Percentiles rank a stretch among this genome's conserved stretches.
Conservation (phyloP, 2,888 invertebrate species). For the Sminthurides aquaticus region DNA sequence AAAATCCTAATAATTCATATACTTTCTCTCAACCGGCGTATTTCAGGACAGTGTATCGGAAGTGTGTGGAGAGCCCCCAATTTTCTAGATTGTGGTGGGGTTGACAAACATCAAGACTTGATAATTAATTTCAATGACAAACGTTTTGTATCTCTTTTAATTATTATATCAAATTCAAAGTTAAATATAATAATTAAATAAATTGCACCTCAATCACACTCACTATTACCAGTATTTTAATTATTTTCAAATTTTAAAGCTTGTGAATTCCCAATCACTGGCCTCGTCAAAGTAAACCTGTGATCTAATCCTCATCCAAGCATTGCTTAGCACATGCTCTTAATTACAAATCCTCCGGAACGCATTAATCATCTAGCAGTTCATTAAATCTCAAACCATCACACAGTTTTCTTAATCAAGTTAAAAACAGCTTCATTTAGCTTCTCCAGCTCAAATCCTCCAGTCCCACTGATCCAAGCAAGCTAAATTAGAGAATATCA, state of each 20-base stretch:
- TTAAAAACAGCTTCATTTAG: no score
- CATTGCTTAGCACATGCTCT: background rate
- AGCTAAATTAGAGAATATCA: no score
- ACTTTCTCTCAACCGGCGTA: no score
- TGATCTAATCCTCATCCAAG: background rate
- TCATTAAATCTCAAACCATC: no score
- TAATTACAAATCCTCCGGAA: background rate
- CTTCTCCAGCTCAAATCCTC: no score
- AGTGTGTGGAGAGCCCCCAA: slow-evolving; percentile 21
- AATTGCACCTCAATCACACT: slow-evolving; percentile 6
- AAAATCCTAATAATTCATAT: no score
- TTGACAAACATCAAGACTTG: background rate
- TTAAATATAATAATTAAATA: slow-evolving; percentile 4
- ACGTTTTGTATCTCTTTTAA: slow-evolving; percentile 8
- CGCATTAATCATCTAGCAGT: no score
- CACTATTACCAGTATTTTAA: background rate
- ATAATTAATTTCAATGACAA: slow-evolving; percentile 20
- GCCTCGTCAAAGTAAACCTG: background rate
- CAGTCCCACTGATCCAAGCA: no score
- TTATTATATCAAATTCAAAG: background rate
- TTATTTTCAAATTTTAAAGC: background rate
- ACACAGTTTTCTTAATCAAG: no score
- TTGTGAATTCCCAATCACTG: background rate
- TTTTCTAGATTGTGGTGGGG: slow-evolving; percentile 9
- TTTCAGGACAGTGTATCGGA: slow-evolving; percentile 16